phyloP scores from a whole-genome alignment of 1,140 invertebrate genomes.

The Zelostemma sp. region DNA sequence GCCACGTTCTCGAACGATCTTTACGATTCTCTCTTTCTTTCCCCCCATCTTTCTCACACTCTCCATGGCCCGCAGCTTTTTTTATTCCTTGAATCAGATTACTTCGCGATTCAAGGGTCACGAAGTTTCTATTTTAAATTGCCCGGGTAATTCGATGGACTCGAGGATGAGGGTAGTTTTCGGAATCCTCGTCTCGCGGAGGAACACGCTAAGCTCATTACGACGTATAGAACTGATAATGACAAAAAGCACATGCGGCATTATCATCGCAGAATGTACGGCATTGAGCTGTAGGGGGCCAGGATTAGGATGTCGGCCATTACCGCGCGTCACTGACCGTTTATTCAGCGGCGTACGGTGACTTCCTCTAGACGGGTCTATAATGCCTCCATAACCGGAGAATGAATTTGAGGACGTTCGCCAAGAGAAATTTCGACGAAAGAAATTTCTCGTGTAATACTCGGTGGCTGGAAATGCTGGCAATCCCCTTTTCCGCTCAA shows the following conservation, averaged over 20 bases:
- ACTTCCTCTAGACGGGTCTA: slow-evolving; percentile 66
- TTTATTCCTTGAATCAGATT: slow-evolving; percentile 21
- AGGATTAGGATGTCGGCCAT: slow-evolving; percentile 71
- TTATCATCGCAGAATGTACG: slow-evolving; percentile 65
- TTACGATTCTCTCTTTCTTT: background rate
- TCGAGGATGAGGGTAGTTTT: slow-evolving; percentile 16
- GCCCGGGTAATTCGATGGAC: no score
- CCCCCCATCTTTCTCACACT: background rate
- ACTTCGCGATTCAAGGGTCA: background rate
- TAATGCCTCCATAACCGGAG: slow-evolving; percentile 59
- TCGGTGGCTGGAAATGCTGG: slow-evolving; percentile 33
- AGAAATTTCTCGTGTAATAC: slow-evolving; percentile 39
- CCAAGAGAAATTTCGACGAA: slow-evolving; percentile 48
- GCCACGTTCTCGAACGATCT: slow-evolving; percentile 19
- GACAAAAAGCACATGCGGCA: slow-evolving; percentile 68
- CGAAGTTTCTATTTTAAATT: no score
- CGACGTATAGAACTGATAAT: slow-evolving; percentile 60
- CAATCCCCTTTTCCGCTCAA: slow-evolving; percentile 31
- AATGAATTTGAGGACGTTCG: slow-evolving; percentile 59
- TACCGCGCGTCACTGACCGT: slow-evolving; percentile 70
- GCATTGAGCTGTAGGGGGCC: slow-evolving; percentile 67
- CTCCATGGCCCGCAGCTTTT: slow-evolving; percentile 33
- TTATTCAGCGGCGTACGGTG: slow-evolving; percentile 65
- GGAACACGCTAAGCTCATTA: slow-evolving; percentile 53
- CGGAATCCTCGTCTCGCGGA: slow-evolving; percentile 28